A percentile compares a stretch with the other conserved stretches of the same genome.
These are phyloP conservation scores for Sialis lutaria DNA, from an alignment of 2,888 invertebrate genomes.

Conservation along the genomic window DNA sequence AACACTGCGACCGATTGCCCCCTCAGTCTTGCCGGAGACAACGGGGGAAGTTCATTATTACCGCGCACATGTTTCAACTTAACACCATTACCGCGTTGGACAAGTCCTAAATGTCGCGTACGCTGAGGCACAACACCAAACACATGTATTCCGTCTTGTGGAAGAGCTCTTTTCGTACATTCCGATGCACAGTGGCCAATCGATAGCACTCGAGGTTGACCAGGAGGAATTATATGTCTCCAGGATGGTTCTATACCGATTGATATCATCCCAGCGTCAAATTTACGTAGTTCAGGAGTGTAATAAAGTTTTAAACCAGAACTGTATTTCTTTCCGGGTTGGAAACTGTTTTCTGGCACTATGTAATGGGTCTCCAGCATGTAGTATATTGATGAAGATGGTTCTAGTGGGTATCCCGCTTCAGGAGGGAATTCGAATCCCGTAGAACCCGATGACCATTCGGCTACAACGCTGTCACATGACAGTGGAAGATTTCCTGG, in stretches of 20 bases:
- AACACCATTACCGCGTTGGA: constrained; percentile 26
- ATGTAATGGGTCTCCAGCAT: constrained; percentile 52
- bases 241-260: constrained; percentile 51
- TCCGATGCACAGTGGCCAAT: constrained; percentile 53
- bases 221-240: constrained; percentile 55
- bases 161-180: constrained; percentile 46
- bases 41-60: constrained; percentile 41
- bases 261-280: constrained; percentile 52
- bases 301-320: constrained; percentile 49
- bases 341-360: too few relatives aligned
- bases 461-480: constrained; percentile 49
- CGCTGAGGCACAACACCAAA: constrained; percentile 53
- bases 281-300: constrained; percentile 42
- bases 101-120: constrained; percentile 46
- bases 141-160: constrained; percentile 44
- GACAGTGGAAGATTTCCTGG: constrained; percentile 36
- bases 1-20: constrained; percentile 38
- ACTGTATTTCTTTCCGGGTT: background rate
- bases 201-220: constrained; percentile 45
- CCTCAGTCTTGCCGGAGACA: constrained; percentile 43
- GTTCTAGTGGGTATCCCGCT: constrained; percentile 51
- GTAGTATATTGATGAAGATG: constrained; percentile 38
- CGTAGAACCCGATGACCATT: constrained; percentile 53
- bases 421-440: constrained; percentile 51
- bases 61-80: constrained; percentile 40